Conservation (phyloP, 2,888 invertebrate genomes). For the Pardosa pseudoannulata region DNA sequence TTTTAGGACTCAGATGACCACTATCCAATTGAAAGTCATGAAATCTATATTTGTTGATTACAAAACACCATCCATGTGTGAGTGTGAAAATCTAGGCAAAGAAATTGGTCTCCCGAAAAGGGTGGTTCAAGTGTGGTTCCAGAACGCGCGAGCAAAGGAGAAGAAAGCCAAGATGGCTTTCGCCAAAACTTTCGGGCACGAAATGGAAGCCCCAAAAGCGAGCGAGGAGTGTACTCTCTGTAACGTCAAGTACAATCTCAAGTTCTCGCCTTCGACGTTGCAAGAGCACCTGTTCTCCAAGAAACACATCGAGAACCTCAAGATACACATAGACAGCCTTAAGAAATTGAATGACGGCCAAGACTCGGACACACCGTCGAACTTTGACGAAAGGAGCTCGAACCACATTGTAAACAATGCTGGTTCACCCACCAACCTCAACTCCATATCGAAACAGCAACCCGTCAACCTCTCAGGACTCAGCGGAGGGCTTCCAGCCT, state of each 20-base stretch:
- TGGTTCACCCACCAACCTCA: slow-evolving; percentile 7
- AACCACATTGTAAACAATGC: slow-evolving; percentile 34
- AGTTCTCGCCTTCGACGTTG: slow-evolving; percentile 85
- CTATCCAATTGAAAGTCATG: slow-evolving; percentile 88
- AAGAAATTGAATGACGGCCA: slow-evolving; percentile 66
- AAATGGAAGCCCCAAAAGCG: slow-evolving; percentile 76
- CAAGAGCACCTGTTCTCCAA: slow-evolving; percentile 98
- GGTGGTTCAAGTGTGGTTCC: slow-evolving; percentile 94
- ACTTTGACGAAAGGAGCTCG: slow-evolving; percentile 12
- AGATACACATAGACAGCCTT: slow-evolving; percentile 59
- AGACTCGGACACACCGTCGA: slow-evolving; percentile 48
- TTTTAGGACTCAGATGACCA: slow-evolving; percentile 95
- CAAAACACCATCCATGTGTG: slow-evolving; percentile 98
- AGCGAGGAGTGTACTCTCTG: slow-evolving; percentile 92
- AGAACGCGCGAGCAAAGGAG: slow-evolving; percentile 98
- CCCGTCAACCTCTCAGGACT: slow-evolving; percentile 33
- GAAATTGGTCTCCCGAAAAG: slow-evolving; percentile 96
- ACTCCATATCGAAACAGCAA: slow-evolving; percentile 25
- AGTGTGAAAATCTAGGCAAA: slow-evolving; percentile 92
- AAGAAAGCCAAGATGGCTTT: slow-evolving; percentile 87
- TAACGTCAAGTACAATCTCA: slow-evolving; percentile 92
- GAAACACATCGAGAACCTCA: slow-evolving; percentile 86
- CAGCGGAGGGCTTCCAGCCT: slow-evolving; percentile 44
- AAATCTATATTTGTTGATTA: slow-evolving; percentile 95
- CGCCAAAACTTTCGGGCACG: slow-evolving; percentile 75